phyloP scores from a whole-genome alignment of 2,797 vertebrate species.

The Oryzias sinensis region DNA sequence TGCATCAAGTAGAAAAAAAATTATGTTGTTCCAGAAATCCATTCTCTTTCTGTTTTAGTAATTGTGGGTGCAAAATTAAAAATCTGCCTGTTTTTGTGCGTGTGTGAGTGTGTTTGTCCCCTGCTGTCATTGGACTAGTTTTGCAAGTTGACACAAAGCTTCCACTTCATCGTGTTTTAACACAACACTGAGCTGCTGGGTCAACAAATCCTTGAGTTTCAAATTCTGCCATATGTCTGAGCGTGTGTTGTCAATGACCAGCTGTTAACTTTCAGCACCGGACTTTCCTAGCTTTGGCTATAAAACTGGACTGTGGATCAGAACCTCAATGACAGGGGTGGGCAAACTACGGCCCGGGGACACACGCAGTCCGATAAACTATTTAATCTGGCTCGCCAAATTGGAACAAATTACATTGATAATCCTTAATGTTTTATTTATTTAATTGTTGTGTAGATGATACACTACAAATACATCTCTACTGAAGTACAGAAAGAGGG shows the following conservation, averaged over 20 bases:
- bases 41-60: constrained; percentile 36
- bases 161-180: constrained; percentile 58
- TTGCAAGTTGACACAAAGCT: constrained; percentile 57
- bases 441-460: too few relatives aligned
- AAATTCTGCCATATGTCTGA: constrained; percentile 69
- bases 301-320: constrained; percentile 32
- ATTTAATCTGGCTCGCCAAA: too few relatives aligned
- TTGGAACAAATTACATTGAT: too few relatives aligned
- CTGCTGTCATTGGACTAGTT: constrained; percentile 19
- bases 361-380: too few relatives aligned
- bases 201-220: constrained; percentile 61
- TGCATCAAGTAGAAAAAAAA: constrained; percentile 7
- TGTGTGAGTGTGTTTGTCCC: neutral
- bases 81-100: neutral
- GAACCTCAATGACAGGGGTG: constrained; percentile 1
- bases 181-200: constrained; percentile 55
- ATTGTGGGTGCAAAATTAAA: constrained; percentile 3
- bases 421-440: too few relatives aligned
- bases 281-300: constrained; percentile 41
- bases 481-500: too few relatives aligned
- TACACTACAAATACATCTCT: too few relatives aligned
- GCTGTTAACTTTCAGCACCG: constrained; percentile 57
- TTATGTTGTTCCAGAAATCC: constrained; percentile 29
- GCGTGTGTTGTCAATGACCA: constrained; percentile 63
- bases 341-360: too few relatives aligned